Base-by-base conservation (phyloP, 2,797 vertebrate genomes). In the Cirrhinus molitorella region DNA sequence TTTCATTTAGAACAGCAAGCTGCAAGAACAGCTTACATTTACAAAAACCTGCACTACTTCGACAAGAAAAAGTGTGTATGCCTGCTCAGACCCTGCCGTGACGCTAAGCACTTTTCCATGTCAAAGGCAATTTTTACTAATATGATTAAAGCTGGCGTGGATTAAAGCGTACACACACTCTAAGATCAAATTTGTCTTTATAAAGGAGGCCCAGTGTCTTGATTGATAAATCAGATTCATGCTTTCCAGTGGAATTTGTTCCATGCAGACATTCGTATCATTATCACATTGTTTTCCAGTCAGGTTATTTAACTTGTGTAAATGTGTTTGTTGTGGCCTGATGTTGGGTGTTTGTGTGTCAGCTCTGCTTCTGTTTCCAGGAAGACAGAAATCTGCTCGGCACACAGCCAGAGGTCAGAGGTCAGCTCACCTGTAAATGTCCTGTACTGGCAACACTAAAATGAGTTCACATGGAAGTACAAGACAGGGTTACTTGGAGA, bases 281-380 rank as follows among this genome's bases (percentile, higher is more conserved):
- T 19, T 3, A 49, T 19, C 43, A 11, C 14, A 47, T 28, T 19
- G 23, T 19, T 70, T n/a, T 70, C 16, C 14, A 31, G 0, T 51
- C 25, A 31, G 70, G 70, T 72, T 11, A 49, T 16, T 21, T 25
- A 17, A 8, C 13, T 28, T 16, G 59, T 17, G 25, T 61, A 28
- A 53, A 53, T 53, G 51, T n/a, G 51, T 10, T 53, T 53, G 19
- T 61, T 28, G 13, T 61, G 14, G 14, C n/a, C 16, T 49, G 66
- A 55, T n/a, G 51, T n/a, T 67, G 40, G 12, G 14, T 72, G 45
- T 31, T 12, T 31, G 70, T 31, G 45, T 51, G 70, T 72, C 70
- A 21, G 47, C 25, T 21, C 70, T 31, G 17, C 21, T 45, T 23
- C 70, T 51, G 47, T 72, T 72, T 72, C 70, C 70, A 51, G 68